phyloP scores from a whole-genome alignment of 2,113 vertebrate genomes.

The Alexandromys fortis region DNA sequence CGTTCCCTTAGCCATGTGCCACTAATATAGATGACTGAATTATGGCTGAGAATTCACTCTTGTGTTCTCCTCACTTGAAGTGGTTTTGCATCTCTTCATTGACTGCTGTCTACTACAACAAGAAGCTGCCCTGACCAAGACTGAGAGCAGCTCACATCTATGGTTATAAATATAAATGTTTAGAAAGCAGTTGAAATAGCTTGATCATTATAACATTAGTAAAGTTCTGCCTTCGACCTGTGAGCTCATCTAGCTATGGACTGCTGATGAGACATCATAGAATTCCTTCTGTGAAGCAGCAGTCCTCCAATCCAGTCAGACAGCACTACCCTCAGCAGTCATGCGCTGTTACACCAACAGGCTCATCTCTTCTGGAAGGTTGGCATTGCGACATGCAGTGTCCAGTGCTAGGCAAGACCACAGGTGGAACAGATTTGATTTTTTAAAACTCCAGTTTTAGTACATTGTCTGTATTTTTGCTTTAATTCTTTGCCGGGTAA shows the following conservation, averaged over 20 bases:
- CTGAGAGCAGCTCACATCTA: neutral
- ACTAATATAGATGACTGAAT: neutral
- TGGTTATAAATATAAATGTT: neutral
- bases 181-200: neutral
- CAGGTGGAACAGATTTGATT: neutral
- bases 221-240: neutral
- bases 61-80: neutral
- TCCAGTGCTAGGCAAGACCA: neutral
- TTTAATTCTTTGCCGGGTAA: slow-evolving; percentile 47
- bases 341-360: no score
- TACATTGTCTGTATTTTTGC: slow-evolving; percentile 23
- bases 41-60: neutral
- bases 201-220: neutral
- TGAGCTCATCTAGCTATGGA: no score
- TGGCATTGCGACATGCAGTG: neutral
- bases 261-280: neutral
- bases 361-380: neutral
- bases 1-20: neutral
- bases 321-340: neutral
- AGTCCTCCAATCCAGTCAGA: neutral
- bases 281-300: neutral
- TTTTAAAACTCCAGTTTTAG: slow-evolving; percentile 32
- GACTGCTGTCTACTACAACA: neutral
- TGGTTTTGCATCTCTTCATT: neutral
- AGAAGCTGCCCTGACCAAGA: neutral